phyloP scores from a whole-genome alignment of 2,888 invertebrate species.

The Apoderus coryli region DNA sequence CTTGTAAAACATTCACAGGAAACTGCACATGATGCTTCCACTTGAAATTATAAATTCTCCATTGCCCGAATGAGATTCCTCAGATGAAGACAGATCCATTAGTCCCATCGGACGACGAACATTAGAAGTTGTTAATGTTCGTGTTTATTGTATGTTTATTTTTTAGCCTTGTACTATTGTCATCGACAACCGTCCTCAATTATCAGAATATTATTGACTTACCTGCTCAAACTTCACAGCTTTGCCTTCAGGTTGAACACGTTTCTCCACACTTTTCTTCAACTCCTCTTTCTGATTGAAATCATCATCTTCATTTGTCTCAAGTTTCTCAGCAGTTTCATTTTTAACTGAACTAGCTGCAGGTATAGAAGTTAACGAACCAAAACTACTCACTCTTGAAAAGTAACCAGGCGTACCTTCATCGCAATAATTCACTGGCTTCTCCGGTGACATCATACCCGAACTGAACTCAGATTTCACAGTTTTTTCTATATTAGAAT shows the following conservation, averaged over 20 bases:
- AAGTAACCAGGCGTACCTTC: constrained; percentile 76
- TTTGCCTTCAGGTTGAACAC: constrained; percentile 38
- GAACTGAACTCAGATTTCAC: constrained; percentile 37
- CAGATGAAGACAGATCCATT: too few relatives aligned
- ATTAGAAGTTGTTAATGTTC: too few relatives aligned
- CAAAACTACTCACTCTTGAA: constrained; percentile 43
- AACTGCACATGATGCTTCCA: too few relatives aligned
- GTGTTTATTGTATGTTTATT: too few relatives aligned
- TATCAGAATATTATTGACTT: too few relatives aligned
- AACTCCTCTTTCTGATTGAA: constrained; percentile 6
- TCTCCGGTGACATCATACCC: constrained; percentile 62
- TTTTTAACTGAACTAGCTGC: constrained; percentile 20
- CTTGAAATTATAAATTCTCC: too few relatives aligned
- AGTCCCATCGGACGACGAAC: too few relatives aligned
- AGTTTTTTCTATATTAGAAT: constrained; percentile 20
- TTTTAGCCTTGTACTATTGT: too few relatives aligned
- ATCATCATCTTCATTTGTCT: constrained; percentile 9
- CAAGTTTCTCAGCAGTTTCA: constrained; percentile 11
- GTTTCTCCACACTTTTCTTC: too few relatives aligned
- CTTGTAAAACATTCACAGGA: too few relatives aligned
- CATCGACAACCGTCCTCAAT: too few relatives aligned
- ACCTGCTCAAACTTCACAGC: constrained; percentile 46
- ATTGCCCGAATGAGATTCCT: too few relatives aligned
- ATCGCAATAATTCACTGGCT: constrained; percentile 71
- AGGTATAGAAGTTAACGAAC: constrained; percentile 34